Evolutionary conservation across 2,888 invertebrate species (phyloP).

Genomic region (Spisula solida): DNA sequence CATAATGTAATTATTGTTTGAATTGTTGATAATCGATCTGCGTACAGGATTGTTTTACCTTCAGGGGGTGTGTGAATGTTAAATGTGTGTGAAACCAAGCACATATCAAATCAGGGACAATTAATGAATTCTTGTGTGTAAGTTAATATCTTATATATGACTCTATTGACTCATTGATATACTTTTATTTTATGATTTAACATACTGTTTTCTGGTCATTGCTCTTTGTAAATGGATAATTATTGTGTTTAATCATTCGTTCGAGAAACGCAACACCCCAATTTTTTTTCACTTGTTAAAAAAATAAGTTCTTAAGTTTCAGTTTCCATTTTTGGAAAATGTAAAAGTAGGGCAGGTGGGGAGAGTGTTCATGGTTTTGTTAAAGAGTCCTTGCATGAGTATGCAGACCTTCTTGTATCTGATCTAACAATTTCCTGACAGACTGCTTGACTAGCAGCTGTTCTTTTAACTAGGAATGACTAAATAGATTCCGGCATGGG

Average conservation of each 20-base stretch:
- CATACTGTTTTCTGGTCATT: slow-evolving; percentile 9
- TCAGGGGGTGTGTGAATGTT: neutral
- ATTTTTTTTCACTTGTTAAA: neutral
- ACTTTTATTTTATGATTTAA: neutral
- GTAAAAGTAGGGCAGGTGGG: too few relatives aligned
- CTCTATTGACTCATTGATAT: neutral
- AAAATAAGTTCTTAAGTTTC: neutral
- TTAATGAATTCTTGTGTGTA: slow-evolving; percentile 13
- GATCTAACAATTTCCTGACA: too few relatives aligned
- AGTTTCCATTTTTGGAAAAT: too few relatives aligned
- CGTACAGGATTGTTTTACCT: neutral
- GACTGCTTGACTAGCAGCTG: too few relatives aligned
- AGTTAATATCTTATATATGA: slow-evolving; percentile 5
- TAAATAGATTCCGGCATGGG: too few relatives aligned
- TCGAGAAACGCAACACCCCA: neutral
- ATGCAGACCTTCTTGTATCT: too few relatives aligned
- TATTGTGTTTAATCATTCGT: neutral
- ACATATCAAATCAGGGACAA: neutral
- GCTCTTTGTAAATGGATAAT: neutral
- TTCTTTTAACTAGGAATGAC: too few relatives aligned
- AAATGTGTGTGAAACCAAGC: neutral
- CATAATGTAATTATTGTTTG: neutral
- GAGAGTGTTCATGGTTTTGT: too few relatives aligned
- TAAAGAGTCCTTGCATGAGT: too few relatives aligned
- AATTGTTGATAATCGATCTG: neutral